Conservation (phyloP, 2,113 vertebrate species). For the Diphyllodes magnificus region DNA sequence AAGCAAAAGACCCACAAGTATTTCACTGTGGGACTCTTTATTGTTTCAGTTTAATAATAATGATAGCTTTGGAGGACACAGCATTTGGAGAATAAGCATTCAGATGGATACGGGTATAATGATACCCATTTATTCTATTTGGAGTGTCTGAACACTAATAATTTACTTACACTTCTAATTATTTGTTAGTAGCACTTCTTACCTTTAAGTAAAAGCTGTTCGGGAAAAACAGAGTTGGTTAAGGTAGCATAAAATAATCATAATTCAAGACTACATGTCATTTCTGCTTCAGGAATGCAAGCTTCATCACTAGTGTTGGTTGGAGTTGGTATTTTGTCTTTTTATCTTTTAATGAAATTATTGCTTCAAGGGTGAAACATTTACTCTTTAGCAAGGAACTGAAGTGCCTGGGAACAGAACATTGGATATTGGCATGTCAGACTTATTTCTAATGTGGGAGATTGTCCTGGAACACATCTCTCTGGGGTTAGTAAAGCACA, state of each 20-base stretch:
- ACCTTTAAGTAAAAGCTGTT: not conserved
- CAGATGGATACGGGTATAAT: not conserved
- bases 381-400: not conserved
- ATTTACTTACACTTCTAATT: not conserved
- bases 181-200: not conserved
- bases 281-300: not conserved
- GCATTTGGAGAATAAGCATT: not conserved
- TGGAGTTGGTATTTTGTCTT: not conserved
- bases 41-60: slow-evolving; percentile 20
- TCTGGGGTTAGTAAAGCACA: not conserved
- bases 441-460: not conserved
- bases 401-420: not conserved
- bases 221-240: not conserved
- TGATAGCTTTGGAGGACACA: not conserved
- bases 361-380: not conserved
- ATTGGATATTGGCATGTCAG: not conserved
- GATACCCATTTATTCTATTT: not conserved
- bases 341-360: not conserved
- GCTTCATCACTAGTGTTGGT: not conserved
- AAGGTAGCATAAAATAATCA: not conserved
- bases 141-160: not conserved
- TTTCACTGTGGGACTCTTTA: not conserved
- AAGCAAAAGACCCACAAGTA: not conserved
- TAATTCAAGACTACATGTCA: not conserved
- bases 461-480: not conserved